Evolutionary conservation across 2,888 invertebrate species (phyloP), one percentile per base, ranked within the genome.

Genomic region (Agriopis marginaria): DNA sequence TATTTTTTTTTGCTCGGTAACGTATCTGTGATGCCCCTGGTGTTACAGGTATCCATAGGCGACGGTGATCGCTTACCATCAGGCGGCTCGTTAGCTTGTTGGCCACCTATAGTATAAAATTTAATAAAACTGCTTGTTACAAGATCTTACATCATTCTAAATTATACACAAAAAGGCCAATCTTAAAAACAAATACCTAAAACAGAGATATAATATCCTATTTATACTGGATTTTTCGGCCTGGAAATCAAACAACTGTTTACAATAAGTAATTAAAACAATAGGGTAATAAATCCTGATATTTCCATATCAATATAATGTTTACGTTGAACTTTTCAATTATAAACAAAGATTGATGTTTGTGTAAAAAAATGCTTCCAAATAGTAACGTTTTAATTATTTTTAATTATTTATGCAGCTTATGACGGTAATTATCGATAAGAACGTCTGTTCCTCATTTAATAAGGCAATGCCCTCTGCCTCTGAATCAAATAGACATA

Each of bases 251-350:
- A 0, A 8, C 6, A 51, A 51, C 23, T 61, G 42, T 63, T 45
- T 63, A 63, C 63, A 54, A n/a, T 40, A 55, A 42, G 40, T 42
- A 55, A 55, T 55, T 55, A 42, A 10, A 14, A 42, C 23, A 42
- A 42, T 42, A 55, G 5, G 9, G 55, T 14, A 55, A 42, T 42
- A 42, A 42, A 55, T 17, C 14, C 9, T 1, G n/a, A 7, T 10
- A 55, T 14, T 14, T 14, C 42, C 55, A 14, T 54, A 39, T 42
- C 42, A 42, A 53, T 12, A 3, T 55, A 42, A 55, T 55, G 40
- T 42, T 53, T 53, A 53, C 32, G 11, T 12, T 39, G 12, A 32
- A 55, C 55, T 42, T 42, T 39, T 55, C 40, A 40, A 55, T 42
- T 23, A 14, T 42, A 55, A 55, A 40, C 9, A 55, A 14, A 40